These are phyloP conservation scores for Drosophila incognita DNA, from an alignment of 2,888 invertebrate genomes.

Conservation along the genomic window DNA sequence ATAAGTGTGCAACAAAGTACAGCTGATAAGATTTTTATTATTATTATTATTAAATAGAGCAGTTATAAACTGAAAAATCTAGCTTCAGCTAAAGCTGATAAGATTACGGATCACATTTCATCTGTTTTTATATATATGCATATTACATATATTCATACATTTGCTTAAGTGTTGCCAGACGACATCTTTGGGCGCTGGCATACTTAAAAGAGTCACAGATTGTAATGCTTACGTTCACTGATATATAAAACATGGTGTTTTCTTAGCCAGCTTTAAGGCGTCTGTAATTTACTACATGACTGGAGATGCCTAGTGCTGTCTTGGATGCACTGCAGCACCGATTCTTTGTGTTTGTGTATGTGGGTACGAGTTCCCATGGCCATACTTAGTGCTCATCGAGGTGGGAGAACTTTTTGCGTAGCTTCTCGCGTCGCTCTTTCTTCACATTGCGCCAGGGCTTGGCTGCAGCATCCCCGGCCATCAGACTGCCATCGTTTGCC, in stretches of 20 bases:
- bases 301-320: background rate
- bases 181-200: background rate
- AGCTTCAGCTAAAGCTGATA: background rate
- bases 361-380: background rate
- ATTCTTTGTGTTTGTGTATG: background rate
- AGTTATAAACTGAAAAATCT: background rate
- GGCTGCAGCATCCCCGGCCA: constrained; percentile 69
- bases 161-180: background rate
- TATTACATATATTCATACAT: background rate
- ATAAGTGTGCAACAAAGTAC: background rate
- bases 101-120: constrained; percentile 1
- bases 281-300: background rate
- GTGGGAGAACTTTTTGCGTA: constrained; percentile 93
- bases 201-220: constrained; percentile 10
- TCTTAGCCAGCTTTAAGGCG: constrained; percentile 5
- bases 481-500: constrained; percentile 64
- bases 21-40: background rate
- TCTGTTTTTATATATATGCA: background rate
- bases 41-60: background rate
- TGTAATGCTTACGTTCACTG: constrained; percentile 32
- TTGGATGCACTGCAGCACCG: constrained; percentile 23
- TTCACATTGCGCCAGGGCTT: constrained; percentile 95
- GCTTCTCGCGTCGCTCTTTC: constrained; percentile 95
- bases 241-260: constrained; percentile 33
- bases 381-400: constrained; percentile 90